Evolutionary conservation across 1,140 invertebrate species (phyloP).

Genomic region (Lepidurus apus): DNA sequence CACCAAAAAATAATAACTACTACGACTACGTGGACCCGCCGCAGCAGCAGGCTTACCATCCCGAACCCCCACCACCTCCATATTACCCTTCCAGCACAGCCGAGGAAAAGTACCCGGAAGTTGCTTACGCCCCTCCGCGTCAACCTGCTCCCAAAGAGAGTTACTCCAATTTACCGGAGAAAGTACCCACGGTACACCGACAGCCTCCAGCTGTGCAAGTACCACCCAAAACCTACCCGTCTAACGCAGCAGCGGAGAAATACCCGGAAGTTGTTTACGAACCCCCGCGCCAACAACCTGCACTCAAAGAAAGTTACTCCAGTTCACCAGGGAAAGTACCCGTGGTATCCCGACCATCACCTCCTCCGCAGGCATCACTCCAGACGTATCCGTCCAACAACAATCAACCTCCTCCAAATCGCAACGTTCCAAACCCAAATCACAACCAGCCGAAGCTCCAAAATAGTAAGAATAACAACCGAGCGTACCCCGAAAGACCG

Average conservation of each 20-base stretch:
- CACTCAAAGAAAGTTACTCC: not conserved
- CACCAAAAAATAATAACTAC: not conserved
- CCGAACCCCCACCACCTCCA: not conserved
- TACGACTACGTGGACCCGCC: not conserved
- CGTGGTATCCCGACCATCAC: not conserved
- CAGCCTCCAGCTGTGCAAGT: not conserved
- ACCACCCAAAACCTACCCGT: not conserved
- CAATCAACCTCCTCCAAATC: not conserved
- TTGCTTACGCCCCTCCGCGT: not conserved
- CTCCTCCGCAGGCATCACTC: not conserved
- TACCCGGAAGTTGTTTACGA: not conserved
- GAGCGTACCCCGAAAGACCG: not conserved
- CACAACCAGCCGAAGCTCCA: not conserved
- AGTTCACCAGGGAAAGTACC: not conserved
- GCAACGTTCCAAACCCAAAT: not conserved
- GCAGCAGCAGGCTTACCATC: not conserved
- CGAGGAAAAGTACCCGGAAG: not conserved
- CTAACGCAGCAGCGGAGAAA: not conserved
- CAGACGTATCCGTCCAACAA: not conserved
- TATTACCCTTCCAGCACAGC: not conserved
- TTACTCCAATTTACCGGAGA: not conserved
- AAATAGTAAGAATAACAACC: not conserved
- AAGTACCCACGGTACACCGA: not conserved
- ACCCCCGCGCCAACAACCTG: not conserved
- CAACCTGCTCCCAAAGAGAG: not conserved